Evolutionary conservation across 2,113 vertebrate genomes (phyloP), one percentile per base, ranked within the genome.

Genomic region (Heteronetta atricapilla): DNA sequence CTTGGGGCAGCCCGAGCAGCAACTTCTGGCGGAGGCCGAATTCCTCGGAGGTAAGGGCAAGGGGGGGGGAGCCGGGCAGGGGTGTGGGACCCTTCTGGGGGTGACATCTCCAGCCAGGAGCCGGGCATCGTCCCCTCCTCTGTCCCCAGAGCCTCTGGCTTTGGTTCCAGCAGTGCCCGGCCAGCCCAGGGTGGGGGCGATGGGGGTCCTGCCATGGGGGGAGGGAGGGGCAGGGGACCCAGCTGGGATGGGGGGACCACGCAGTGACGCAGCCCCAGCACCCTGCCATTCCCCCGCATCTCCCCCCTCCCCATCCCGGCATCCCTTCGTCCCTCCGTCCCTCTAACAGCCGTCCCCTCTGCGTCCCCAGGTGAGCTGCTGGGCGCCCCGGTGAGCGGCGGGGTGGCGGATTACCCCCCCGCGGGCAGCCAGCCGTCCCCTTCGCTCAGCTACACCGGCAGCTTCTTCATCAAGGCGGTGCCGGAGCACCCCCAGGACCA

Each of bases 401-500:
- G 98, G 85, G 53, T 64, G 3, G 89, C 97, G 55, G 99, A 99
- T 97, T 99, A 98, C 93, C 98, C 98, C 78, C 98, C 98, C 96
- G 98, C 81, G 97, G 98, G 97, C 97, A 98, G 97, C 96, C 98
- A 97, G 89, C 98, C 98, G 95, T 98, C 98, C 75, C 98, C 99
- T 34, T 98, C 99, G 14, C 98, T 99, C 96, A 98, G 99, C 96
- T 99, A 99, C 98, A 99, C 99, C 7, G 99, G 99, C 97, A 99
- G 99, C 97, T 99, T 99, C 98, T 99, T 99, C 97, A 99, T 99
- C 88, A 99, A 99, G 96, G 98, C 99, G 2, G 98, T 98, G 40
- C 98, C 99, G 26, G 99, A 99, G 97, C 98, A 98, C 83, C 98
- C 98, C 52, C 99, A 98, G 97, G 99, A 99, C 96, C 99, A 99